These are phyloP conservation scores for Sanderia malayensis DNA, from an alignment of 30 jellyfish, hydroid and myxozoan genomes.

Conservation along the genomic window DNA sequence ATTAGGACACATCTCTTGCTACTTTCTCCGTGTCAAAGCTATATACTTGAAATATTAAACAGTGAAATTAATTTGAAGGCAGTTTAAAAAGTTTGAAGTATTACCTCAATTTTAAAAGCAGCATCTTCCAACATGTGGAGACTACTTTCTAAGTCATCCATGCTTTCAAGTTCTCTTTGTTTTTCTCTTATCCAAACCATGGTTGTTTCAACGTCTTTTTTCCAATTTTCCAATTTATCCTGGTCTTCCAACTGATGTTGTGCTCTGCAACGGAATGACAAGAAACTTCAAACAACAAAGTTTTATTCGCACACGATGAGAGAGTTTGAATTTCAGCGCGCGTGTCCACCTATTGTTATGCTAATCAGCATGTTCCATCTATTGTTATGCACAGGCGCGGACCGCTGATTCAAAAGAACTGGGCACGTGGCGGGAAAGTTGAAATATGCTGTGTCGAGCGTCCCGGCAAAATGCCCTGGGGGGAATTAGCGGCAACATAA, in stretches of 20 bases:
- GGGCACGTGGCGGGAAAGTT: no score
- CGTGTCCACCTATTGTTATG: conserved; percentile 53
- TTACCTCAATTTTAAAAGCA: conserved; percentile 53
- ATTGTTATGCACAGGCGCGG: no score
- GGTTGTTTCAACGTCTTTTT: conserved; percentile 27
- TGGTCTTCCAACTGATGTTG: conserved; percentile 43
- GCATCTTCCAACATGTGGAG: conserved; percentile 57
- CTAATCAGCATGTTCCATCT: background rate
- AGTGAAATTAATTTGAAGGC: no score
- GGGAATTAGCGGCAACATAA: no score
- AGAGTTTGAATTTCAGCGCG: conserved; percentile 47
- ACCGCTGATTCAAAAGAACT: no score
- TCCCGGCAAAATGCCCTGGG: no score
- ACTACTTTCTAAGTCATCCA: conserved; percentile 60
- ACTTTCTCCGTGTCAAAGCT: no score
- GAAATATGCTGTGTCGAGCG: no score
- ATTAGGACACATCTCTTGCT: no score
- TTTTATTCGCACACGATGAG: background rate
- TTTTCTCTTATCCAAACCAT: conserved; percentile 65
- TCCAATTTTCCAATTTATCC: conserved; percentile 40
- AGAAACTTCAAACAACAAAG: background rate
- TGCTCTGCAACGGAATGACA: conserved; percentile 54
- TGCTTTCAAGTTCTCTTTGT: conserved; percentile 30
- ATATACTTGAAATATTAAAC: no score
- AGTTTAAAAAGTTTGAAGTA: no score